Evolutionary conservation across 1,140 invertebrate genomes (phyloP).

Genomic region (Drosophila triauraria): DNA sequence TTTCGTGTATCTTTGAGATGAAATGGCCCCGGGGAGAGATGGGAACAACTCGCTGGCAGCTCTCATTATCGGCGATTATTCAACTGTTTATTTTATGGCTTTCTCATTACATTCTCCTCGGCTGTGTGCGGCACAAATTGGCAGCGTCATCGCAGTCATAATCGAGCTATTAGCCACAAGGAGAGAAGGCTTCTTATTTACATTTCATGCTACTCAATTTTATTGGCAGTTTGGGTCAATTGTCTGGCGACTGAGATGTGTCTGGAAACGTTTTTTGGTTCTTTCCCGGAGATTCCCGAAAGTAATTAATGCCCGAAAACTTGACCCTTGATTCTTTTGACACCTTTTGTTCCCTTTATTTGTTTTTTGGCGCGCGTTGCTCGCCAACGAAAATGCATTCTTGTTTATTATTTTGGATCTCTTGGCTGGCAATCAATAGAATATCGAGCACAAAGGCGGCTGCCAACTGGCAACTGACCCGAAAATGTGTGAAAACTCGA

Average conservation of each 20-base stretch:
- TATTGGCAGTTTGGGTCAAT: constrained; percentile 83
- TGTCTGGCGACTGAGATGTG: constrained; percentile 67
- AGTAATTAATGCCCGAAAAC: constrained; percentile 43
- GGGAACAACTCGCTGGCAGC: constrained; percentile 48
- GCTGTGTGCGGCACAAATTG: constrained; percentile 51
- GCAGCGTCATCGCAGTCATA: constrained; percentile 76
- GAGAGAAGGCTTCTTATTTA: constrained; percentile 71
- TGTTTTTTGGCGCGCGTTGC: neutral
- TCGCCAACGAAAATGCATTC: constrained; percentile 32
- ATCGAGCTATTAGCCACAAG: constrained; percentile 73
- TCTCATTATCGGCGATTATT: constrained; percentile 76
- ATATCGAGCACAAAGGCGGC: constrained; percentile 58
- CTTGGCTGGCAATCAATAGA: constrained; percentile 62
- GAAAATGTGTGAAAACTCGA: constrained; percentile 77
- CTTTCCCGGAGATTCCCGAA: constrained; percentile 33
- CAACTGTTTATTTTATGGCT: constrained; percentile 82
- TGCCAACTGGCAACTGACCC: constrained; percentile 76
- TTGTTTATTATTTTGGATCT: constrained; percentile 33
- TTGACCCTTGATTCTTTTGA: constrained; percentile 31
- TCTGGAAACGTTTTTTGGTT: constrained; percentile 38
- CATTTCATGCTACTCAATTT: constrained; percentile 79
- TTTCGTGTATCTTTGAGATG: constrained; percentile 61
- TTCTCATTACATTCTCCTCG: constrained; percentile 73
- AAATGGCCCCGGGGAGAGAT: constrained; percentile 55
- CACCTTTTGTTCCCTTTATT: constrained; percentile 22